Evolutionary conservation across 2,797 vertebrate species (phyloP).

Genomic region (Arctocebus calabarensis): DNA sequence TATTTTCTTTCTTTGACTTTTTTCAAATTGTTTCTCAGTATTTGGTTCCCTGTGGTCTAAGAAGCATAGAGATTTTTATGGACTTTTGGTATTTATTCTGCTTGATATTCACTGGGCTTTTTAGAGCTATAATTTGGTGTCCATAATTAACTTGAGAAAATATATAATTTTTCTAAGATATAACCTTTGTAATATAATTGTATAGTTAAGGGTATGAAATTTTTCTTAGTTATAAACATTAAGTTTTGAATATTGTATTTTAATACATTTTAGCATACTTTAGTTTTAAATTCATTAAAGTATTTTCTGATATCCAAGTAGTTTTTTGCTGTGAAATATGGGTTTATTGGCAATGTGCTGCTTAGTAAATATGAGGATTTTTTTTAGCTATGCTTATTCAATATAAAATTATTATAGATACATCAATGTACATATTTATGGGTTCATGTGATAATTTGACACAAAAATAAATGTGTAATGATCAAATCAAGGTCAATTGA

Average conservation of each 20-base stretch:
- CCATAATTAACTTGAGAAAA: not conserved
- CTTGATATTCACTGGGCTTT: not conserved
- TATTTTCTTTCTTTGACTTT: not conserved
- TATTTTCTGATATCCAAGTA: not conserved
- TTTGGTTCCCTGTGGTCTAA: not conserved
- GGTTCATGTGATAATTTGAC: no score
- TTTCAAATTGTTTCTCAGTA: not conserved
- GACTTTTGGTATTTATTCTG: not conserved
- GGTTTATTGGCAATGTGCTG: not conserved
- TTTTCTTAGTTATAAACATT: not conserved
- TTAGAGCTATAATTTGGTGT: not conserved
- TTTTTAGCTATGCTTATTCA: no score
- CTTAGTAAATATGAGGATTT: not conserved
- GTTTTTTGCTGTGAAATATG: not conserved
- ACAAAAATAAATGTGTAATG: no score
- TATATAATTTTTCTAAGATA: not conserved
- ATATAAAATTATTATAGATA: no score
- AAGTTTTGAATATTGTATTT: not conserved
- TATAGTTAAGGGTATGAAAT: not conserved
- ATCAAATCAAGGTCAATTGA: no score
- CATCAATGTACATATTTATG: no score
- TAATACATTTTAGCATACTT: not conserved
- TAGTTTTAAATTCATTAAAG: not conserved
- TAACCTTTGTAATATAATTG: not conserved
- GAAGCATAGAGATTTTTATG: no score